Base-by-base conservation (phyloP, 2,888 invertebrate species). In the Eudasyphora cyanicolor region DNA sequence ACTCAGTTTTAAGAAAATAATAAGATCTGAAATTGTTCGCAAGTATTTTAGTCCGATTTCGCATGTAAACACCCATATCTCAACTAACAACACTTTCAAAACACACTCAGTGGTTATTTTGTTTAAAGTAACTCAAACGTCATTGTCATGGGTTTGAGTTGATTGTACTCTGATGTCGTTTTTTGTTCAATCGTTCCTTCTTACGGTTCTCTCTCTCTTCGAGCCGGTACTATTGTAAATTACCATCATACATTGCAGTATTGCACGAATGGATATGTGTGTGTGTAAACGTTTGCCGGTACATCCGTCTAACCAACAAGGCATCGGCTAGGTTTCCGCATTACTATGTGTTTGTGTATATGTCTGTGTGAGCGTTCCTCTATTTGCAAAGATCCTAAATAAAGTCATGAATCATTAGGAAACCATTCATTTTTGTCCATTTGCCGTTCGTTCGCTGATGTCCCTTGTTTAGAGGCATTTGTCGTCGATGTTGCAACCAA, bases 351-450 rank as follows among this genome's bases (percentile, higher is more conserved):
- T 62, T 49, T 35, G 64, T 38, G 29, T 75, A 24, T 19, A 24
- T 24, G 12, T 29, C 49, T 73, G 32, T 42, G 19, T 54, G 60
- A 54, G 75, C 24, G 60, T 38, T 45, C 60, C 14, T 42, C 73
- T 69, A 77, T 87, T 88, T 88, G 88, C 88, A 88, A 87, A 17
- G 49, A 17, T 17, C n/a, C 49, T 21, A 60, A 60, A 60, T 32
- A 60, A 29, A 60, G 60, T 60, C 60, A 60, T 60, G 60, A 60
- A 60, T 60, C 60, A 60, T 60, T 60, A 60, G 60, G 60, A 60
- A 60, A 60, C 60, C 60, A 60, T 60, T 60, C 60, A 32, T 60
- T 27, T 60, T 60, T 14, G 14, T 60, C n/a, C 14, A 27, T 57
- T 10, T 57, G 2, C n/a, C n/a, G 51, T 54, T n/a, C n/a, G n/a